These are phyloP conservation scores for Indri indri DNA, from an alignment of 2,113 vertebrate species.

Conservation along the genomic window DNA sequence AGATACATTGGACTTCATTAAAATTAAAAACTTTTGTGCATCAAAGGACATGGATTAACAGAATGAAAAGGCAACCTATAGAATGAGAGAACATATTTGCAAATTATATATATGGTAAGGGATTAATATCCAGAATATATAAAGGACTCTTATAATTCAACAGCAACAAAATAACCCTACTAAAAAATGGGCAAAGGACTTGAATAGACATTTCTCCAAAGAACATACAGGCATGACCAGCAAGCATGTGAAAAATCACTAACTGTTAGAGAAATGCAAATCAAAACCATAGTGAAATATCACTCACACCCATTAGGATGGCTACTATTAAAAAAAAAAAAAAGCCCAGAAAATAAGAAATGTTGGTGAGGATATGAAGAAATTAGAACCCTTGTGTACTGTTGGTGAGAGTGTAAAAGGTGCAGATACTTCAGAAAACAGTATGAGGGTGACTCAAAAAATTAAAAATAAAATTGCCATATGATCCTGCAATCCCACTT, in stretches of 20 bases:
- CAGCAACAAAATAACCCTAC: neutral
- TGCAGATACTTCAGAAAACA: too few relatives aligned
- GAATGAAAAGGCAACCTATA: neutral
- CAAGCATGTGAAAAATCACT: neutral
- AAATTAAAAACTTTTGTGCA: neutral
- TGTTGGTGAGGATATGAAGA: neutral
- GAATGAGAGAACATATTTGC: neutral
- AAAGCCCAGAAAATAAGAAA: neutral
- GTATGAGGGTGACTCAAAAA: neutral
- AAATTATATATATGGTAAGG: neutral
- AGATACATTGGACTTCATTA: neutral
- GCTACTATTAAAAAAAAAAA: neutral
- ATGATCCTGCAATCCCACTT: neutral
- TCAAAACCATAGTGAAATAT: neutral
- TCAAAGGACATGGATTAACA: neutral
- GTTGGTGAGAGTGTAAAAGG: neutral
- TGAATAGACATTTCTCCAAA: neutral
- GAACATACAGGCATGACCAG: neutral
- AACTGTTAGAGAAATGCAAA: neutral
- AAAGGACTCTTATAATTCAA: neutral
- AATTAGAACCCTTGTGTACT: neutral
- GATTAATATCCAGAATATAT: neutral
- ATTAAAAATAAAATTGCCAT: neutral
- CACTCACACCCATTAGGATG: neutral
- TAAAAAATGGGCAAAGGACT: neutral